Conservation (phyloP, 2,888 invertebrate genomes). For the Heliconius hortense region DNA sequence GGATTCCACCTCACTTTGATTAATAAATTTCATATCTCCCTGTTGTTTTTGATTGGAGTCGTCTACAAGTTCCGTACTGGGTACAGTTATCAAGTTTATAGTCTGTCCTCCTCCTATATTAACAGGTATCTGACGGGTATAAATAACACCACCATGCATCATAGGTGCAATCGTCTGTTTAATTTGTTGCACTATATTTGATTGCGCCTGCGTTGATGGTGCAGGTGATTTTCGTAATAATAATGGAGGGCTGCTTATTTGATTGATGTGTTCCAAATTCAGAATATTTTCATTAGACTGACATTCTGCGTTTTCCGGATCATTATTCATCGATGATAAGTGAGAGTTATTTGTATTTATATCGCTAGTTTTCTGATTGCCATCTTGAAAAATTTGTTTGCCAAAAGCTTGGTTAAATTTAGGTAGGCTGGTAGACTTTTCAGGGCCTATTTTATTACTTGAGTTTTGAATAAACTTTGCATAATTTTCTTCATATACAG, state of each 20-base stretch:
- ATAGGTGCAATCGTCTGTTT: conserved; percentile 79
- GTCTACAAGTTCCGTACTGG: conserved; percentile 72
- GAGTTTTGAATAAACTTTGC: conserved; percentile 79
- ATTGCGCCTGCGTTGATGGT: conserved; percentile 56
- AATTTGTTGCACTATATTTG: conserved; percentile 70
- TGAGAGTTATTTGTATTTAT: conserved; percentile 56
- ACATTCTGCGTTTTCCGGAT: conserved; percentile 58
- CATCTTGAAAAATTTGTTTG: conserved; percentile 84
- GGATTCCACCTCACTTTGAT: conserved; percentile 65
- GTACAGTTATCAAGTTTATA: conserved; percentile 81
- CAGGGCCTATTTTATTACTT: conserved; percentile 60
- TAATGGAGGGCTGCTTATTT: conserved; percentile 68
- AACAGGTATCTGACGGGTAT: conserved; percentile 87
- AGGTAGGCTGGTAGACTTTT: conserved; percentile 82
- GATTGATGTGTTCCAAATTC: conserved; percentile 67
- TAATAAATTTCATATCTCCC: conserved; percentile 53
- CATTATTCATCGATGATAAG: conserved; percentile 49
- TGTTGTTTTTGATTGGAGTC: conserved; percentile 70
- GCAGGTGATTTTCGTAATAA: conserved; percentile 63
- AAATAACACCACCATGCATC: conserved; percentile 87
- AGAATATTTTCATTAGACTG: conserved; percentile 60
- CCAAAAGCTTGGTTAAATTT: conserved; percentile 91
- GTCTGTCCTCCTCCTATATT: conserved; percentile 81
- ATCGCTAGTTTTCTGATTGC: conserved; percentile 60
- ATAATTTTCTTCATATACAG: conserved; percentile 81